Conservation (phyloP, 53 echinoderm and acorn worm species). For the Temnopleurus reevesii region DNA sequence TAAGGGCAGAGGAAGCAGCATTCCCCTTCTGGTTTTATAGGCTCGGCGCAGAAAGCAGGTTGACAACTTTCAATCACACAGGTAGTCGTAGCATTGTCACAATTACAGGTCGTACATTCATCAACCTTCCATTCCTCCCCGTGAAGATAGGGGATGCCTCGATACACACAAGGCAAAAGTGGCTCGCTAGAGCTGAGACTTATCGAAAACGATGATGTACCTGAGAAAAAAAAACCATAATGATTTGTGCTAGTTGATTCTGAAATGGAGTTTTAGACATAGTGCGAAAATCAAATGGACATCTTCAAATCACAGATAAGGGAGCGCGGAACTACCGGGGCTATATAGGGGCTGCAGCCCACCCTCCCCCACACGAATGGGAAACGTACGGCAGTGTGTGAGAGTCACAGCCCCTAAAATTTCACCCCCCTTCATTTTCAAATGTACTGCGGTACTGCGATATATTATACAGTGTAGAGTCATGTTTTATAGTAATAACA, state of each 20-base stretch:
- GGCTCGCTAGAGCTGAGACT: constrained; percentile 6
- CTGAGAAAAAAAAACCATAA: background rate
- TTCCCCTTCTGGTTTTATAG: constrained; percentile 69
- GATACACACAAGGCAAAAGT: constrained; percentile 64
- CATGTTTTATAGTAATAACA: no score
- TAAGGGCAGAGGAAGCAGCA: constrained; percentile 84
- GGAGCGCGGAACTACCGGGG: background rate
- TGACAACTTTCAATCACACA: constrained; percentile 83
- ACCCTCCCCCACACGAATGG: no score
- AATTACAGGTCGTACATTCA: constrained; percentile 73
- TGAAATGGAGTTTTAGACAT: background rate
- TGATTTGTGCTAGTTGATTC: background rate
- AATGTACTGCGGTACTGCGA: no score
- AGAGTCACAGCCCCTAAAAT: no score
- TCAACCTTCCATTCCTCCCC: constrained; percentile 67
- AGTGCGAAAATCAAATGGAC: background rate
- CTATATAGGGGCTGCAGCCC: no score
- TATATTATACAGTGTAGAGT: no score
- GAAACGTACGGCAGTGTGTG: no score
- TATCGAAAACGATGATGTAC: constrained; percentile 24
- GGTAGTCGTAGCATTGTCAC: constrained; percentile 75
- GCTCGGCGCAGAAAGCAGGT: constrained; percentile 68
- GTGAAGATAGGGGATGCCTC: constrained; percentile 53
- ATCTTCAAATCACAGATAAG: background rate
- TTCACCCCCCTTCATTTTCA: no score